A percentile compares a stretch with the other conserved stretches of the same genome.
Conservation (phyloP, 2,888 invertebrate genomes). For the Zele albiditarsus region DNA sequence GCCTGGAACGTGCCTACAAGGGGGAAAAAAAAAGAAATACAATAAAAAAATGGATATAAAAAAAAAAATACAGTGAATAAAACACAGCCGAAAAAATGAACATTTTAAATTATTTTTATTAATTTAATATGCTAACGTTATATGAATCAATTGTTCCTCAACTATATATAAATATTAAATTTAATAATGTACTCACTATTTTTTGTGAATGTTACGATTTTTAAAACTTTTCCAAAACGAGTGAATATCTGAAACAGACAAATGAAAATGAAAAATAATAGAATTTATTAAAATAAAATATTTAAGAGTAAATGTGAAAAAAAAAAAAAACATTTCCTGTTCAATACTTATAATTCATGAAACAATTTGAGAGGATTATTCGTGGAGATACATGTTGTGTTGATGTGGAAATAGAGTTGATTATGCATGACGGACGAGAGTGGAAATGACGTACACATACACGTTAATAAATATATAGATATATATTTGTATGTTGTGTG, state of each 20-base stretch:
- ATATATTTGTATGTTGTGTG: neutral
- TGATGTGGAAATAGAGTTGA: slow-evolving; percentile 31
- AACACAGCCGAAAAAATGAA: neutral
- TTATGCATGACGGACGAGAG: slow-evolving; percentile 41
- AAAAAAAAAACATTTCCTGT: neutral
- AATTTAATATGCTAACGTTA: neutral
- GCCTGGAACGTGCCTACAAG: slow-evolving; percentile 97
- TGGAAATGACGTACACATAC: slow-evolving; percentile 36
- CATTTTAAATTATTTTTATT: slow-evolving; percentile 24
- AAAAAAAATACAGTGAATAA: slow-evolving; percentile 26
- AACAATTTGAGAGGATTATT: slow-evolving; percentile 23
- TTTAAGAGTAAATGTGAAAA: slow-evolving; percentile 1
- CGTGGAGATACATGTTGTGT: slow-evolving; percentile 2
- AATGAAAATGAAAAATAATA: slow-evolving; percentile 3
- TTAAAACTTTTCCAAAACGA: slow-evolving; percentile 97
- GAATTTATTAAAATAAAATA: neutral
- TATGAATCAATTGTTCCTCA: slow-evolving; percentile 11
- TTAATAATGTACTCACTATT: slow-evolving; percentile 86
- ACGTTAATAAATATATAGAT: neutral
- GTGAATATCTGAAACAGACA: slow-evolving; percentile 91
- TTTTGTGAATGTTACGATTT: slow-evolving; percentile 99
- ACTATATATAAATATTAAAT: slow-evolving; percentile 8
- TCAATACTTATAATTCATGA: slow-evolving; percentile 8
- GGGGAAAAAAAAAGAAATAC: slow-evolving; percentile 59
- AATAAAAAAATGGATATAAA: slow-evolving; percentile 15